Conservation (phyloP, 2,113 vertebrate genomes). For the Chiloscyllium plagiosum region DNA sequence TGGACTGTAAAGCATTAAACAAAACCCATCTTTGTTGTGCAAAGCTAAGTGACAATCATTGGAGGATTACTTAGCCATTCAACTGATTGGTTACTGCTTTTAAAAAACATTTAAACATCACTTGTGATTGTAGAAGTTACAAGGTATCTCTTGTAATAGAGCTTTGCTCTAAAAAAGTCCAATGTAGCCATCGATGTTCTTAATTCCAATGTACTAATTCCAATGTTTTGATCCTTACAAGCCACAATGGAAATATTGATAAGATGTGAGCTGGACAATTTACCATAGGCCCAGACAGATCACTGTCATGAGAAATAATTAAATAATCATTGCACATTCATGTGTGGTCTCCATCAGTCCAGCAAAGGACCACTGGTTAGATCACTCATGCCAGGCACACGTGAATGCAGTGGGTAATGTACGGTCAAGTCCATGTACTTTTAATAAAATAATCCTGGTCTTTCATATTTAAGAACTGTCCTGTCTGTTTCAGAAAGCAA, state of each 20-base stretch:
- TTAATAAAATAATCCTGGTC: neutral
- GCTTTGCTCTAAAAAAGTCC: neutral
- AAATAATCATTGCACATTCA: neutral
- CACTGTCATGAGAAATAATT: neutral
- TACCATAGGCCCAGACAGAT: neutral
- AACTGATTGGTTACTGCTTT: neutral
- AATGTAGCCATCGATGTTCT: neutral
- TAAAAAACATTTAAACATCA: neutral
- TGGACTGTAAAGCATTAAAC: neutral
- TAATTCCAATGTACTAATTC: neutral
- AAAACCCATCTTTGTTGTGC: neutral
- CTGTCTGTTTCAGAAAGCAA: neutral
- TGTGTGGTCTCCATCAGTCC: neutral
- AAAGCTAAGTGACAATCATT: neutral
- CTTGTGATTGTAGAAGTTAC: neutral
- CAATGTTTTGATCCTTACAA: neutral
- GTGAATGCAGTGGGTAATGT: neutral
- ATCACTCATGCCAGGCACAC: neutral
- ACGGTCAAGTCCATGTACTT: neutral
- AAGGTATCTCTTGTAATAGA: neutral
- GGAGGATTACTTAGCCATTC: neutral
- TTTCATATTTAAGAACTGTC: neutral
- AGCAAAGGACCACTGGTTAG: neutral
- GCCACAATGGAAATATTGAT: neutral
- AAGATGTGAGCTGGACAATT: neutral